Percentiles rank a stretch among this genome's conserved stretches.
These are phyloP conservation scores for Halcyon chelicuti DNA, from an alignment of 2,797 vertebrate genomes.

Conservation along the genomic window DNA sequence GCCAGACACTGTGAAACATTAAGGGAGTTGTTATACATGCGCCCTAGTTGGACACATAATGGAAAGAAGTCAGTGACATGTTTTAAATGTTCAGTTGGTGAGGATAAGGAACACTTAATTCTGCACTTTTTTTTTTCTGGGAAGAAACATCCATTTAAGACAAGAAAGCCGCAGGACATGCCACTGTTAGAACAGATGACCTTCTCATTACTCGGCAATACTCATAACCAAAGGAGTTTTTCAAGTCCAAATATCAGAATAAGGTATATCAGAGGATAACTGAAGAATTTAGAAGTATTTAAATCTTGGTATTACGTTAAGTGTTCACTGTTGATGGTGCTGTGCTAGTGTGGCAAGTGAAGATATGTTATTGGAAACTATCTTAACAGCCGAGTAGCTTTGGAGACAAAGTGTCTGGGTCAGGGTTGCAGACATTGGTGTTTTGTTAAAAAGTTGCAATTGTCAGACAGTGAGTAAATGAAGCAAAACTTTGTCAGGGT, in stretches of 20 bases:
- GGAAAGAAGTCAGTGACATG: background rate
- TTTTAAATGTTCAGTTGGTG: background rate
- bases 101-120: background rate
- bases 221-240: background rate
- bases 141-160: background rate
- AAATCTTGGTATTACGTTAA: background rate
- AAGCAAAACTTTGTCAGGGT: background rate
- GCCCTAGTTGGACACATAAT: background rate
- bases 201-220: background rate
- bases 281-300: background rate
- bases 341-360: background rate
- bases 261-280: background rate
- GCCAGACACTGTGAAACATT: background rate
- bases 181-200: background rate
- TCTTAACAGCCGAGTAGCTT: background rate
- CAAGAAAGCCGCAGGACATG: accelerated
- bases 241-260: background rate
- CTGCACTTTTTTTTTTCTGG: background rate
- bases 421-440: background rate
- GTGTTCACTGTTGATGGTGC: background rate
- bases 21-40: background rate
- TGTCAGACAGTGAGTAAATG: background rate
- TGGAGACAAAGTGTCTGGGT: background rate
- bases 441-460: background rate
- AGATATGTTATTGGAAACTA: background rate